A percentile compares a stretch with the other conserved stretches of the same genome.
These are phyloP conservation scores for Salticus scenicus DNA, from an alignment of 2,888 invertebrate genomes.

Conservation along the genomic window DNA sequence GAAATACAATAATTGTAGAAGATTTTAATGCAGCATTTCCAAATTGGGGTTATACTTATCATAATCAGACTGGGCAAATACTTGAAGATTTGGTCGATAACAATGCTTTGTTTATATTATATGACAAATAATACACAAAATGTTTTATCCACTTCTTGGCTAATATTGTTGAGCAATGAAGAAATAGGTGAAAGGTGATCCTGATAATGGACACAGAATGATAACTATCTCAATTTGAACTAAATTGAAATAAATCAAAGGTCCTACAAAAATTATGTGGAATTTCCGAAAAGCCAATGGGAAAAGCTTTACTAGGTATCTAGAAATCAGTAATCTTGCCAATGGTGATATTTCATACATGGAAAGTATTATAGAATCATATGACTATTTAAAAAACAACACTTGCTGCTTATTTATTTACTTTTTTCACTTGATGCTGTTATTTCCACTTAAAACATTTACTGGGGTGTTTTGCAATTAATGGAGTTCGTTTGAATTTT, in stretches of 20 bases:
- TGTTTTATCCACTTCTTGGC: constrained; percentile 13
- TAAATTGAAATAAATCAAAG: not conserved
- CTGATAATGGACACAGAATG: constrained; percentile 10
- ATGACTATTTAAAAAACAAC: no score
- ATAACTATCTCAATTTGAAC: not conserved
- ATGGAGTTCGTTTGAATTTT: no score
- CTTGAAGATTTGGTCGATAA: not conserved
- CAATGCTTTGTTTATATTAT: not conserved
- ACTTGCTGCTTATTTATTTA: no score
- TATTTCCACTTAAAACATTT: no score
- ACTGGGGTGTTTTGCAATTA: no score
- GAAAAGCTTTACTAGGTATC: not conserved
- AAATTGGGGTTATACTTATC: not conserved
- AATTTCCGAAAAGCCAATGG: constrained; percentile 17
- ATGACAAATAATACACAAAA: not conserved
- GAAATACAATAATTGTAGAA: constrained; percentile 3
- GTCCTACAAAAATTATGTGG: constrained; percentile 7
- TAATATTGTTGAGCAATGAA: not conserved
- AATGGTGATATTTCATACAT: not conserved
- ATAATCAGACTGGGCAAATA: not conserved
- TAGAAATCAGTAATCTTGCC: not conserved
- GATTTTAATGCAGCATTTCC: constrained; percentile 8
- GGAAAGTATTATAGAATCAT: no score
- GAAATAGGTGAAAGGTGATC: not conserved
- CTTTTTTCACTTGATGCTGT: no score